phyloP scores from a whole-genome alignment of 2,888 invertebrate genomes.

The Drosophila heteroneura region DNA sequence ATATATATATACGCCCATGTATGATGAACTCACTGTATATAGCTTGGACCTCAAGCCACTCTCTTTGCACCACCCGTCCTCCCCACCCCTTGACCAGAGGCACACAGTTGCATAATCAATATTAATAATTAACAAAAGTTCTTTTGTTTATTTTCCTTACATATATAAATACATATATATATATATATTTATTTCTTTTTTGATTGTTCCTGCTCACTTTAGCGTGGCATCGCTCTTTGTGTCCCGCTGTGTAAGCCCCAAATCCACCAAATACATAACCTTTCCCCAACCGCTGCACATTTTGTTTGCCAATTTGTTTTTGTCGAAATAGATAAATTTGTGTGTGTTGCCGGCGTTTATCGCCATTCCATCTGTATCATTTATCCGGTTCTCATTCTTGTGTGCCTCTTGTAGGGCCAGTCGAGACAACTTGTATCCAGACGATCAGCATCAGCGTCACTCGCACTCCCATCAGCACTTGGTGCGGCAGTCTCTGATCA shows the following conservation, averaged over 20 bases:
- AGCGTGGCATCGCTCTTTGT: constrained; percentile 62
- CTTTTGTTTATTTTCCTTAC: constrained; percentile 67
- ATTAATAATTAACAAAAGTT: constrained; percentile 72
- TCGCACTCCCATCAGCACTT: constrained; percentile 83
- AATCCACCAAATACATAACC: not conserved
- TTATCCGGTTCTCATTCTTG: constrained; percentile 66
- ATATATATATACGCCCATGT: constrained; percentile 7
- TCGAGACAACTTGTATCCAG: constrained; percentile 84
- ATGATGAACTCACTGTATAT: constrained; percentile 54
- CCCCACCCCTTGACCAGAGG: not conserved
- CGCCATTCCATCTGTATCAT: constrained; percentile 42
- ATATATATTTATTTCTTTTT: constrained; percentile 13
- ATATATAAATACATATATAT: not conserved
- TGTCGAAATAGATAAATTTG: constrained; percentile 66
- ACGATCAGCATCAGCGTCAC: constrained; percentile 78
- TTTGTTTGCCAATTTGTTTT: constrained; percentile 16
- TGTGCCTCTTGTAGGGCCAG: constrained; percentile 82
- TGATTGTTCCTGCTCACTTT: constrained; percentile 74
- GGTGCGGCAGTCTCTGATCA: constrained; percentile 85
- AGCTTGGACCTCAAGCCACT: constrained; percentile 4
- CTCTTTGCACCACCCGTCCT: not conserved
- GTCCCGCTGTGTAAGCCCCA: not conserved
- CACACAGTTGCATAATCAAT: constrained; percentile 73
- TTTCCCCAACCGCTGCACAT: constrained; percentile 30
- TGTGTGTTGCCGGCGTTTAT: constrained; percentile 59